Evolutionary conservation across 1,140 invertebrate genomes (phyloP), one percentile per base, ranked within the genome.

Genomic region (Onthophagus taurus): DNA sequence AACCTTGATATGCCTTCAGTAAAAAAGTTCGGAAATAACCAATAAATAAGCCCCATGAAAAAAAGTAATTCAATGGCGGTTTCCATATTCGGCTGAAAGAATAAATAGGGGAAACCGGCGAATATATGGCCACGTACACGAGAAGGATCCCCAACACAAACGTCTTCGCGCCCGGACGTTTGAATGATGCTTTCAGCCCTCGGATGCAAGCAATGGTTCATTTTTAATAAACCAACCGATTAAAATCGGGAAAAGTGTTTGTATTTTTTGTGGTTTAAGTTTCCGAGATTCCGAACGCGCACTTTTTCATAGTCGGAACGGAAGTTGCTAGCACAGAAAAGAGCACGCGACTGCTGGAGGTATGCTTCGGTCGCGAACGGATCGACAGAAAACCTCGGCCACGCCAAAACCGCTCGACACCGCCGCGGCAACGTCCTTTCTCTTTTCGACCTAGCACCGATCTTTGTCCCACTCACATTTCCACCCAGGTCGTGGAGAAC

Each of bases 11-110:
- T 37, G 7, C 52, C 54, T 37, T 50, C 44, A 0, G 44, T 47
- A 47, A 59, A 57, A 20, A 57, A 50, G 29, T 43, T 49, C 12
- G 58, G 58, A 44, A 49, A 60, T n/a, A 49, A 37, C 58, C 58
- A 60, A 31, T 58, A 60, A 12, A 60, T 31, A 26, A 57, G 49
- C 20, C 55, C 56, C 11, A 54, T 23, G 24, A 56, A 54, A 45
- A 57, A 51, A 4, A 52, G 31, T 21, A 51, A 48, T 34, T 60
- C 58, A 23, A 58, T 31, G 9, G 58, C 48, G 12, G 46, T 47
- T 19, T 57, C 55, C 54, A 58, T 54, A 17, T 45, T 36, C 41
- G 33, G 30, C 41, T 42, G 41, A 17, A 17, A 31, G 5, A 42
- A 42, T 29, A 41, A 16, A 9, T 29, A 37, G n/a, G 21, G 17